A percentile compares a stretch with the other conserved stretches of the same genome.
phyloP scores from a whole-genome alignment of 2,113 vertebrate genomes.

The Corythoichthys haematopterus region DNA sequence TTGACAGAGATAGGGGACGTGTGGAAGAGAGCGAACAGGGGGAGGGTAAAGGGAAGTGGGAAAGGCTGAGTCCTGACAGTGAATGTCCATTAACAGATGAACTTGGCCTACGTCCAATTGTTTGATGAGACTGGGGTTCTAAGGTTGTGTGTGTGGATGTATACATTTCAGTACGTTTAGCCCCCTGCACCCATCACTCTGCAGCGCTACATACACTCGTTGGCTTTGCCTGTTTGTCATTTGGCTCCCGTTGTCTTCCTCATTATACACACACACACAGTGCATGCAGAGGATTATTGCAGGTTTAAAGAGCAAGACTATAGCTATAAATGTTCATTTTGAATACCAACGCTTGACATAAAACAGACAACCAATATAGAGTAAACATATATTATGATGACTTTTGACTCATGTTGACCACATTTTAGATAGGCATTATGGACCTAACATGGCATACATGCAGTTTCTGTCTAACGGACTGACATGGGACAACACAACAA shows the following conservation, averaged over 20 bases:
- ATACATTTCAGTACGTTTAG: constrained; percentile 12
- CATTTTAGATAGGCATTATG: background rate
- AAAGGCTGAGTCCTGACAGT: constrained; percentile 68
- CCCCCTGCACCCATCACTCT: constrained; percentile 6
- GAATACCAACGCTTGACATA: no score
- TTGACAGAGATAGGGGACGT: constrained; percentile 70
- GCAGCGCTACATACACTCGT: constrained; percentile 6
- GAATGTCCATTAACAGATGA: constrained; percentile 98
- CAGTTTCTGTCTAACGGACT: background rate
- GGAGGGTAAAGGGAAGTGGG: constrained; percentile 69
- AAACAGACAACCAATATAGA: background rate
- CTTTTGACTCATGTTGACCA: background rate
- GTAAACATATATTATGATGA: background rate
- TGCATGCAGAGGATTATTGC: background rate
- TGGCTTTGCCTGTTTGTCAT: constrained; percentile 18
- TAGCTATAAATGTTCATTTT: background rate
- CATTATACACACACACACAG: background rate
- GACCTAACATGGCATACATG: background rate
- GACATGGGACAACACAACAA: background rate
- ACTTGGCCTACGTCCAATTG: constrained; percentile 90
- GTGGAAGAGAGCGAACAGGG: constrained; percentile 77
- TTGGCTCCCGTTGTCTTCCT: background rate
- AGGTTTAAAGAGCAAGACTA: background rate
- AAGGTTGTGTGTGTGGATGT: constrained; percentile 27
- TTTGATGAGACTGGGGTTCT: constrained; percentile 88